Evolutionary conservation across 1,140 invertebrate species (phyloP).

Genomic region (Aradophagus sp.): DNA sequence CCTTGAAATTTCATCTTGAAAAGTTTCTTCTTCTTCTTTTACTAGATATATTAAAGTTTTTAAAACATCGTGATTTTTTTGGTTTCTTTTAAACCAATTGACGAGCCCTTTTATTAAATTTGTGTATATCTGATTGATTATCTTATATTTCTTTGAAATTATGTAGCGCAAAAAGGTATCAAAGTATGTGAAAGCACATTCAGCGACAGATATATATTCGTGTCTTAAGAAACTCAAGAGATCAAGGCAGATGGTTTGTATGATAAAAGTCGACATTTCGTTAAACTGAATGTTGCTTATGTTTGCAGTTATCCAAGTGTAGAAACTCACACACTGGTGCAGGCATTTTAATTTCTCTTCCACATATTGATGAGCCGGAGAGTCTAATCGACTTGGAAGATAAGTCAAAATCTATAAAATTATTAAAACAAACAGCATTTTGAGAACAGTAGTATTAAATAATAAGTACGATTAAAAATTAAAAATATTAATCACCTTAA

Average conservation of each 20-base stretch:
- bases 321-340: conserved; percentile 34
- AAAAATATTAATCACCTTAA: too few relatives aligned
- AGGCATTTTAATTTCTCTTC: conserved; percentile 48
- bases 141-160: conserved; percentile 7
- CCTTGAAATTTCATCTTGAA: conserved; percentile 23
- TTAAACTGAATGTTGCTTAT: conserved; percentile 16
- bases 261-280: conserved; percentile 13
- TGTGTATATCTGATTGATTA: conserved; percentile 21
- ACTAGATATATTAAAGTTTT: conserved; percentile 31
- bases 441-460: too few relatives aligned
- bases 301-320: conserved; percentile 2
- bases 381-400: conserved; percentile 22
- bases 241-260: conserved; percentile 42
- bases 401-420: conserved; percentile 22
- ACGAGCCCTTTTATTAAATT: conserved; percentile 23
- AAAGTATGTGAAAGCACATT: conserved; percentile 32
- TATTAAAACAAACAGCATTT: too few relatives aligned
- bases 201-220: conserved; percentile 12
- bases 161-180: conserved; percentile 18
- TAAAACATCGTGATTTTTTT: conserved; percentile 7
- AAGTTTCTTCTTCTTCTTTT: conserved; percentile 19
- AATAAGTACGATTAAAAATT: too few relatives aligned
- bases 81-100: conserved; percentile 7
- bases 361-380: conserved; percentile 5
- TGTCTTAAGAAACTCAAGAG: conserved; percentile 26